These are phyloP conservation scores for Rhinopithecus roxellana DNA, from an alignment of 2,113 vertebrate genomes.

Conservation along the genomic window DNA sequence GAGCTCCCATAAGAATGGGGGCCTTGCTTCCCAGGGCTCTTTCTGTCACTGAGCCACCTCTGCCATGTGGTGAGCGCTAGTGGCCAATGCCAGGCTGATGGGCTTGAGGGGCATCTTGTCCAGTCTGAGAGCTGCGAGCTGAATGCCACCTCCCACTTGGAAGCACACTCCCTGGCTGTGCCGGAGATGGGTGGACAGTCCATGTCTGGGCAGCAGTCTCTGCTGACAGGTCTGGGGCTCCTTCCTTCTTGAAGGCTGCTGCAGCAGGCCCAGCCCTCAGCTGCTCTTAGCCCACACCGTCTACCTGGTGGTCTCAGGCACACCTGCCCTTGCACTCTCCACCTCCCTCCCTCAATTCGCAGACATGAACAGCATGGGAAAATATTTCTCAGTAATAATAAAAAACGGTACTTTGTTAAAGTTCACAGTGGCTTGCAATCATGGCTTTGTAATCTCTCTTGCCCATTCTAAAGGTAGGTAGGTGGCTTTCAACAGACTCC, in stretches of 20 bases:
- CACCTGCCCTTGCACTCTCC: fast-evolving
- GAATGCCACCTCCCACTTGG: fast-evolving
- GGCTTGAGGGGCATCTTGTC: neutral
- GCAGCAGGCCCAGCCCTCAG: neutral
- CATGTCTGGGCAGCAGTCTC: fast-evolving
- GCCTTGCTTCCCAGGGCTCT: neutral
- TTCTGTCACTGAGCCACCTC: neutral
- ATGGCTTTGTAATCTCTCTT: fast-evolving
- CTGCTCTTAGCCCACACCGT: neutral
- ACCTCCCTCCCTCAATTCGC: fast-evolving
- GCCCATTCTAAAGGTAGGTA: fast-evolving
- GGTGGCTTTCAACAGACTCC: neutral
- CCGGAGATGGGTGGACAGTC: fast-evolving
- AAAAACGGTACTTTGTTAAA: fast-evolving
- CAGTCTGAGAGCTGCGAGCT: neutral
- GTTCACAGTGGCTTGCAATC: fast-evolving
- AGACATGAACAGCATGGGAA: fast-evolving
- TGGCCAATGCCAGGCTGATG: fast-evolving
- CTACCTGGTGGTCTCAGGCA: neutral
- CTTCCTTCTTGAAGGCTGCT: neutral
- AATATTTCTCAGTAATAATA: fast-evolving
- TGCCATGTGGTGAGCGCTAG: neutral
- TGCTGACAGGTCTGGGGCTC: fast-evolving
- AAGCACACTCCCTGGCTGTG: fast-evolving
- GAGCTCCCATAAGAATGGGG: fast-evolving